Conservation (phyloP, 2,113 vertebrate genomes). For the Aphyosemion australe region DNA sequence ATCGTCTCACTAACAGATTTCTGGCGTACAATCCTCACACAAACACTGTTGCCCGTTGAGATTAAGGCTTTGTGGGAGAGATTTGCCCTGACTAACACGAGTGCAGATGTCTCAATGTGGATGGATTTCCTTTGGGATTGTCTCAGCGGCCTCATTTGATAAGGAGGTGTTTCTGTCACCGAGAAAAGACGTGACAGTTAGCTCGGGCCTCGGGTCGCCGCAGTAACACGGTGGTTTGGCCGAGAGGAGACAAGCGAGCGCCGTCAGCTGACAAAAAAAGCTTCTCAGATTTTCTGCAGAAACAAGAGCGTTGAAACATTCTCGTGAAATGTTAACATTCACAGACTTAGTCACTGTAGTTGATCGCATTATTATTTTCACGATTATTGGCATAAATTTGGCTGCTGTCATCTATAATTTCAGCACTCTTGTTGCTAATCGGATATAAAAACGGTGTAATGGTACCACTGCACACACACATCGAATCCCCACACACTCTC, state of each 20-base stretch:
- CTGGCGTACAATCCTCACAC: conserved; percentile 56
- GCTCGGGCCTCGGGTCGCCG: conserved; percentile 36
- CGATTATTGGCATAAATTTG: neutral
- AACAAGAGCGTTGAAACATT: neutral
- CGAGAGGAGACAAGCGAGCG: conserved; percentile 15
- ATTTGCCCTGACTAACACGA: conserved; percentile 70
- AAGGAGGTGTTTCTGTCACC: conserved; percentile 51
- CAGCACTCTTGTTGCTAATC: neutral
- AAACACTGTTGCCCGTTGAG: conserved; percentile 46
- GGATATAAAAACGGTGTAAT: neutral
- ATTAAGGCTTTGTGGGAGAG: conserved; percentile 76
- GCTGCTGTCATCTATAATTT: neutral
- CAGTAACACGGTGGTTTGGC: conserved; percentile 44
- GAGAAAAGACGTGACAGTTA: conserved; percentile 36
- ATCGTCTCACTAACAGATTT: conserved; percentile 62
- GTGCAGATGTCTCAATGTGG: conserved; percentile 73
- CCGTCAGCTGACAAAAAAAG: neutral
- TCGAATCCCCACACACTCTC: no score
- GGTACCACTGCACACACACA: neutral
- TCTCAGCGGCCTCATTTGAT: conserved; percentile 57
- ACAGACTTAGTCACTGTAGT: neutral
- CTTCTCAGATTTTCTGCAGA: no score
- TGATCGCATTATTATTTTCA: neutral
- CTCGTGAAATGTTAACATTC: neutral
- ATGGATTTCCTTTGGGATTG: conserved; percentile 74